phyloP scores from a whole-genome alignment of 2,888 invertebrate species.

The Pediacus dermestoides region DNA sequence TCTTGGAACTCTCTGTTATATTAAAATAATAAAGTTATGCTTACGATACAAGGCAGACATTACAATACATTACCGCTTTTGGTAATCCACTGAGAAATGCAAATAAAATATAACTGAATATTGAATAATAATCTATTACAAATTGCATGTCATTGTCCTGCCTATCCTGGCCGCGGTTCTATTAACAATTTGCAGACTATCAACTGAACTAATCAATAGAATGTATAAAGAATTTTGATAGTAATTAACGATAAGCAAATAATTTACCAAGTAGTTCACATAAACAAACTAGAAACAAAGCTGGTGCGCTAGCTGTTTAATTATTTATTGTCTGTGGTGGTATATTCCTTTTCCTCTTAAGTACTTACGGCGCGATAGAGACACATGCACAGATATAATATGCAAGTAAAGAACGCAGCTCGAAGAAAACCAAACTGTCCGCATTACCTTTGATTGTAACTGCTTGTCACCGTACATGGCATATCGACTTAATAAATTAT shows the following conservation, averaged over 20 bases:
- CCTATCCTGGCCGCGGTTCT: background rate
- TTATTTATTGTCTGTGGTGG: too few species aligned
- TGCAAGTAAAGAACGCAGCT: slow-evolving; percentile 23
- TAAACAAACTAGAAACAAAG: too few species aligned
- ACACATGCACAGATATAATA: too few species aligned
- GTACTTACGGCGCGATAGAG: too few species aligned
- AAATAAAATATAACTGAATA: too few species aligned
- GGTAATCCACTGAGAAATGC: too few species aligned
- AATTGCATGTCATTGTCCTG: slow-evolving; percentile 9
- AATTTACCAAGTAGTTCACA: slow-evolving; percentile 1
- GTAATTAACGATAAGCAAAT: slow-evolving; percentile 2
- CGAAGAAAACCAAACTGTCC: slow-evolving; percentile 26
- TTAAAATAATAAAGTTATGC: too few species aligned
- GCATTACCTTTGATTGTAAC: slow-evolving; percentile 34
- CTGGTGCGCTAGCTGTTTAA: too few species aligned
- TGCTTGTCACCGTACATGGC: slow-evolving; percentile 35
- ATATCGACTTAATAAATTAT: slow-evolving; percentile 39
- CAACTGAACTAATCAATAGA: slow-evolving; percentile 4
- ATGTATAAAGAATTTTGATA: slow-evolving; percentile 2
- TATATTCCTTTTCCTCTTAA: too few species aligned
- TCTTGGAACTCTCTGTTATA: too few species aligned
- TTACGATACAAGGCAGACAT: too few species aligned
- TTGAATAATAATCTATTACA: slow-evolving; percentile 4
- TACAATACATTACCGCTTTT: too few species aligned
- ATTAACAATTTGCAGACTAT: slow-evolving; percentile 7